These are phyloP conservation scores for Aphelenchoides bicaudatus DNA, from an alignment of 2,888 invertebrate species.

Conservation along the genomic window DNA sequence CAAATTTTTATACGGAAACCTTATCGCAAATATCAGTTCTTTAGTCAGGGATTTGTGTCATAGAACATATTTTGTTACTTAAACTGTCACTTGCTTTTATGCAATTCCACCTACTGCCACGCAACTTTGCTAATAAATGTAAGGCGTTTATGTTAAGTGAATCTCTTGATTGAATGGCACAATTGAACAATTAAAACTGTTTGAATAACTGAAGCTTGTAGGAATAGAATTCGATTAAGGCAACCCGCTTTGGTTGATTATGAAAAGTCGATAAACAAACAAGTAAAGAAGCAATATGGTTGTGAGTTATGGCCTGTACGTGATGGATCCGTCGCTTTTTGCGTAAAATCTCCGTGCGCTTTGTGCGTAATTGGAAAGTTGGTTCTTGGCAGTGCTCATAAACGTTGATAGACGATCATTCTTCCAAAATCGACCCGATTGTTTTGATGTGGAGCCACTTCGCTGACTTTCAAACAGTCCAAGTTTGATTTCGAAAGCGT, in stretches of 20 bases:
- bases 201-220: no score
- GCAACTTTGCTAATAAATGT: not conserved
- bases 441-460: constrained; percentile 10
- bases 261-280: no score
- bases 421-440: constrained; percentile 15
- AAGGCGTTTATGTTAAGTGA: constrained; percentile 4
- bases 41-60: no score
- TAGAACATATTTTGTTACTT: no score
- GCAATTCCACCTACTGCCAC: no score
- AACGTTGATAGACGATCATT: constrained; percentile 22
- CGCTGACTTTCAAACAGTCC: not conserved
- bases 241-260: no score
- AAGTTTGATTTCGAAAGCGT: constrained; percentile 34
- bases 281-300: not conserved
- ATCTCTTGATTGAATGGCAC: not conserved
- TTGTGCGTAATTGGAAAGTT: constrained; percentile 20
- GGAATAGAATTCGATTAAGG: no score
- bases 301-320: constrained; percentile 5
- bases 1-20: no score
- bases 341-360: not conserved
- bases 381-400: constrained; percentile 26
- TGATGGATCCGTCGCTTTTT: constrained; percentile 20
- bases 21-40: no score
- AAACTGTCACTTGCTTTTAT: no score
- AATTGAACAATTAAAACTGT: no score